Conservation (phyloP, 2,888 invertebrate species). For the Heliconius charithonia region DNA sequence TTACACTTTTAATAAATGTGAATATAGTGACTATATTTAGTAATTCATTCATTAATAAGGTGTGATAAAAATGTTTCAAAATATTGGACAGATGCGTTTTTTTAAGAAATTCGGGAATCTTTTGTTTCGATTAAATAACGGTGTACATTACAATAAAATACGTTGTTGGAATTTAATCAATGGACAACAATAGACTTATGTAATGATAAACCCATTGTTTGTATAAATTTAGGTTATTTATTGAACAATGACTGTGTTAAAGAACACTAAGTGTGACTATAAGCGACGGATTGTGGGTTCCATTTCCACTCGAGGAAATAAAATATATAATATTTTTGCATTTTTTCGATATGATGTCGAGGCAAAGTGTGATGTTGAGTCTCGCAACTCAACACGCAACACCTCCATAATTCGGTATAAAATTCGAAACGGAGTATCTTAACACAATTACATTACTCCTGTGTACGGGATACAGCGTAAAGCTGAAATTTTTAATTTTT, state of each 20-base stretch:
- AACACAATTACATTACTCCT: too few relatives aligned
- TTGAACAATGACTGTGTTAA: constrained; percentile 42
- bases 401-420: too few relatives aligned
- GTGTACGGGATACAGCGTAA: too few relatives aligned
- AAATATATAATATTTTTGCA: too few relatives aligned
- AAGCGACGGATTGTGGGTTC: too few relatives aligned
- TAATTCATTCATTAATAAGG: neutral
- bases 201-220: constrained; percentile 57
- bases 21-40: neutral
- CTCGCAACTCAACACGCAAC: too few relatives aligned
- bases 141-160: constrained; percentile 42
- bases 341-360: too few relatives aligned
- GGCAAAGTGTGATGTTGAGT: too few relatives aligned
- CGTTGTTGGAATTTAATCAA: constrained; percentile 59
- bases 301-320: too few relatives aligned
- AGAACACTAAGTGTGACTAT: too few relatives aligned
- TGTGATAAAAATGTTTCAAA: constrained; percentile 14
- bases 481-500: too few relatives aligned
- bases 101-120: constrained; percentile 17
- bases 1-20: neutral
- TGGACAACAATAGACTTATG: constrained; percentile 68
- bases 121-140: constrained; percentile 39
- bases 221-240: constrained; percentile 48
- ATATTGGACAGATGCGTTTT: neutral
- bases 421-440: too few relatives aligned